Evolutionary conservation across 2,888 invertebrate genomes (phyloP).

Genomic region (Pachymerium ferrugineum): DNA sequence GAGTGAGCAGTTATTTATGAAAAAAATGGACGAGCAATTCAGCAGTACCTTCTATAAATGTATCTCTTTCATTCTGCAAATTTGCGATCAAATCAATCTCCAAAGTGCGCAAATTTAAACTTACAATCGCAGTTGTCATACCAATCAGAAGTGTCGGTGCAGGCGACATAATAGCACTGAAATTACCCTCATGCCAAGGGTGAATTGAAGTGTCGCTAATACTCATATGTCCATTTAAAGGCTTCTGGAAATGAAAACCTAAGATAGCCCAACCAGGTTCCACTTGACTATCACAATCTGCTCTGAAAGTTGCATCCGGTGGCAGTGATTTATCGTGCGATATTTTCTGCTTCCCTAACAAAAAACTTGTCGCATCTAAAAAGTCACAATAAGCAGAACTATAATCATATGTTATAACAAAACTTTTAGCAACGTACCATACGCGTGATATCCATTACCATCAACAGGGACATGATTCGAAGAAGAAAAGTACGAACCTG

Average conservation of each 20-base stretch:
- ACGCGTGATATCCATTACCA: background rate
- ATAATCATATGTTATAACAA: background rate
- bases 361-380: background rate
- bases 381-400: background rate
- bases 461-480: background rate
- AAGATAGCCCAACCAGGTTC: conserved; percentile 28
- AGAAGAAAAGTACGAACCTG: background rate
- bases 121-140: conserved; percentile 23
- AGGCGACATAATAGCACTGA: conserved; percentile 27
- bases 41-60: background rate
- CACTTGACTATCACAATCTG: background rate
- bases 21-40: background rate
- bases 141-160: conserved; percentile 28
- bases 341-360: background rate
- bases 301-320: background rate
- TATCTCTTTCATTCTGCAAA: conserved; percentile 3
- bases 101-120: conserved; percentile 29
- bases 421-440: background rate
- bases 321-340: background rate
- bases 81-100: conserved; percentile 29
- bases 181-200: background rate
- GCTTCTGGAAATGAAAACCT: background rate
- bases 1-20: background rate
- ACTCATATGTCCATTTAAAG: background rate
- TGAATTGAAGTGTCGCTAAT: background rate